Base-by-base conservation (phyloP, 2,113 vertebrate species). In the Labrus mixtus region DNA sequence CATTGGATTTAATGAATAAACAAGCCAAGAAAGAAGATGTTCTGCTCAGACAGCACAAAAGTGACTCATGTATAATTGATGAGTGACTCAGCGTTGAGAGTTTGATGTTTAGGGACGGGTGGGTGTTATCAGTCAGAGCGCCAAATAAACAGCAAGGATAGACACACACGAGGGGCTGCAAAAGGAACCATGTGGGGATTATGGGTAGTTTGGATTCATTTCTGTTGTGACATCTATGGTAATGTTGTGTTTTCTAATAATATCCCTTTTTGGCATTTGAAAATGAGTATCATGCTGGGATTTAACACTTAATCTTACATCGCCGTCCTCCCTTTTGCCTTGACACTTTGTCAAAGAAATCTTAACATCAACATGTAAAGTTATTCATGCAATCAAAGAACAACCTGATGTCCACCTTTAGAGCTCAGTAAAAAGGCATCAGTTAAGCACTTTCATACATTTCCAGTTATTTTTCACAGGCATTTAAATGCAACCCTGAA, bases 41-140 rank as follows among this genome's bases (percentile, higher is more conserved):
- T 86, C 81, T 51, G 78, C 59, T 82, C 79, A 85, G 59, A 80
- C 74, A 20, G 76, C 83, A 78, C 61, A 74, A 75, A 78, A 71
- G 84, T 69, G 85, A 64, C 72, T 91, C 85, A 88, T 90, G 84
- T 79, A 81, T 93, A 85, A 83, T 86, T 83, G 75, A 90, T 80
- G 83, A 85, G 87, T 65, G 76, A 82, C 55, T 86, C 68, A 56
- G 78, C 43, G 66, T 43, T 43, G 53, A 11, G 63, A 73, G 81
- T 60, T 76, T 83, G 53, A 76, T 80, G 86, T 81, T 43, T 48
- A 54, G 61, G 61, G 58, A 55, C 54, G 41, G 57, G 73, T 76
- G 73, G 71, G 78, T 78, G 75, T 76, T 70, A 71, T 78, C 56
- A 63, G 39, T 29, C 74, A 68, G 60, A 76, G 76, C 8, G 51